Evolutionary conservation across 2,888 invertebrate genomes (phyloP).

Genomic region (Acronicta aceris): DNA sequence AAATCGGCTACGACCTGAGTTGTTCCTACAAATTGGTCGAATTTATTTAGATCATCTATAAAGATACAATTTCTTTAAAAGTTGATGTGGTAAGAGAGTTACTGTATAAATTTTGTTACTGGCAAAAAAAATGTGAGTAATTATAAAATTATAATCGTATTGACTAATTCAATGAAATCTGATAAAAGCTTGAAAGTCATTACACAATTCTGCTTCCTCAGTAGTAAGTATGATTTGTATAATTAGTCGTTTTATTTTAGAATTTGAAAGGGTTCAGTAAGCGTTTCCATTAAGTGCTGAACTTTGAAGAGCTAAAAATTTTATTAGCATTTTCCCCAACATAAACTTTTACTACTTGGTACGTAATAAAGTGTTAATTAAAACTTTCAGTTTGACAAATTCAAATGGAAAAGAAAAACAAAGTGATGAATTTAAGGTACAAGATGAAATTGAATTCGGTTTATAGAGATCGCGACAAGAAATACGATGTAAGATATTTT

Average conservation of each 20-base stretch:
- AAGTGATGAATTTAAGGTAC: constrained; percentile 2
- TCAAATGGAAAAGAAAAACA: not conserved
- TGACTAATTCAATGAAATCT: too few species aligned
- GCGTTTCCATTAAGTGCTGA: constrained; percentile 12
- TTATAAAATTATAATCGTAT: too few species aligned
- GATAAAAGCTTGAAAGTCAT: not conserved
- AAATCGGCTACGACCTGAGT: too few species aligned
- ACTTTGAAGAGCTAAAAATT: constrained; percentile 24
- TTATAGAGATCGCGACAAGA: constrained; percentile 31
- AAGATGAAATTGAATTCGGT: constrained; percentile 49
- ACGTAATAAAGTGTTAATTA: constrained; percentile 28
- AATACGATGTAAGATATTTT: constrained; percentile 53
- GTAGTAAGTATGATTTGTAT: not conserved
- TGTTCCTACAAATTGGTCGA: too few species aligned
- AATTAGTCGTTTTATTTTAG: not conserved
- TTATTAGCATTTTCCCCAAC: constrained; percentile 2
- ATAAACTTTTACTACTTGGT: constrained; percentile 29
- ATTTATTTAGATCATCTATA: too few species aligned
- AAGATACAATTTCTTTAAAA: too few species aligned
- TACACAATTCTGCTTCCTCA: not conserved
- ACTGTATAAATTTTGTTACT: too few species aligned
- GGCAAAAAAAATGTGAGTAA: too few species aligned
- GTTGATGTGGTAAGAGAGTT: too few species aligned
- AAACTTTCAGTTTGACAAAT: constrained; percentile 35
- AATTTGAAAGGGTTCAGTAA: constrained; percentile 6